A percentile compares a stretch with the other conserved stretches of the same genome.
phyloP scores from a whole-genome alignment of 2,113 vertebrate genomes.

The Xenopus tropicalis region UCB_Xtro_10.0 CM004449.2:130238001-130238500 shows the following conservation, averaged over 20 bases:
- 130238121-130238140: no score
- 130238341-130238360: constrained; percentile 97
- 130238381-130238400: constrained; percentile 93
- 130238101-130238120: no score
- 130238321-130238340: constrained; percentile 95
- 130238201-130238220: no score
- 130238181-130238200: no score
- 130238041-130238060: no score
- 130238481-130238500: not conserved
- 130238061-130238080: no score
- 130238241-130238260: not conserved
- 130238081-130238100: no score
- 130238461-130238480: constrained; percentile 77
- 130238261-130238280: constrained; percentile 93
- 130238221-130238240: no score
- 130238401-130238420: constrained; percentile 99
- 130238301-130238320: constrained; percentile 98
- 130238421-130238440: constrained; percentile 97
- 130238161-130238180: no score
- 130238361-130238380: constrained; percentile 97
- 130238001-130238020: no score
- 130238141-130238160: no score
- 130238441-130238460: constrained; percentile 95
- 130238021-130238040: no score
- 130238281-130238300: constrained; percentile 97